These are phyloP conservation scores for Hydropsyche betteni DNA, from an alignment of 2,888 invertebrate species.

Conservation along the genomic window DNA sequence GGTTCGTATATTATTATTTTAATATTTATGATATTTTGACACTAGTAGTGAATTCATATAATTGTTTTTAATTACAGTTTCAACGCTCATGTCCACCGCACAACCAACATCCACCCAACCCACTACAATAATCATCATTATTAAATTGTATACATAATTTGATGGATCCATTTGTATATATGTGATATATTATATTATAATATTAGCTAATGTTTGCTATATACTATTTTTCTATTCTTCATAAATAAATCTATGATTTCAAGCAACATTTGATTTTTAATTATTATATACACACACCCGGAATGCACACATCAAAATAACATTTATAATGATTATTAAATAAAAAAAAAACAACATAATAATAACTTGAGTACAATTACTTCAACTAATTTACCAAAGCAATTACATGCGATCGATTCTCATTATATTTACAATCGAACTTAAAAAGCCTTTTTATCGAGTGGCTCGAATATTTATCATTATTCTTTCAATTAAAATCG, in stretches of 20 bases:
- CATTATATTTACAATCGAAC: too few species aligned
- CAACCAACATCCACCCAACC: constrained; percentile 11
- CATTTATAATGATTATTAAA: too few species aligned
- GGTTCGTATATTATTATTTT: constrained; percentile 18
- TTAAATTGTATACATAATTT: background rate
- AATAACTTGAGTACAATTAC: too few species aligned
- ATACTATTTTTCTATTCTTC: background rate
- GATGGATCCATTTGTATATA: constrained; percentile 15
- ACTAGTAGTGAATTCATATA: background rate
- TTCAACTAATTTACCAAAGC: too few species aligned
- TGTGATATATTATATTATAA: constrained; percentile 21
- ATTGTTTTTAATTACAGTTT: constrained; percentile 32
- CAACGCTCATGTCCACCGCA: constrained; percentile 34
- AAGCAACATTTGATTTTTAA: constrained; percentile 12
- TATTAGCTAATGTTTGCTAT: background rate
- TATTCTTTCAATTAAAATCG: too few species aligned
- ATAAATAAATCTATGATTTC: constrained; percentile 26
- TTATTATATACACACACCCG: background rate
- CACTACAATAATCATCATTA: constrained; percentile 20
- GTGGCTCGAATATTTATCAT: too few species aligned
- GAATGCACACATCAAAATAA: too few species aligned
- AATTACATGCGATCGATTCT: too few species aligned
- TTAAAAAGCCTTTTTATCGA: too few species aligned
- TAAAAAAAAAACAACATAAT: too few species aligned
- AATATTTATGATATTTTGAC: constrained; percentile 7